A percentile compares a stretch with the other conserved stretches of the same genome.
These are phyloP conservation scores for Parnassius orleans DNA, from an alignment of 2,888 invertebrate genomes.

Conservation along the genomic window DNA sequence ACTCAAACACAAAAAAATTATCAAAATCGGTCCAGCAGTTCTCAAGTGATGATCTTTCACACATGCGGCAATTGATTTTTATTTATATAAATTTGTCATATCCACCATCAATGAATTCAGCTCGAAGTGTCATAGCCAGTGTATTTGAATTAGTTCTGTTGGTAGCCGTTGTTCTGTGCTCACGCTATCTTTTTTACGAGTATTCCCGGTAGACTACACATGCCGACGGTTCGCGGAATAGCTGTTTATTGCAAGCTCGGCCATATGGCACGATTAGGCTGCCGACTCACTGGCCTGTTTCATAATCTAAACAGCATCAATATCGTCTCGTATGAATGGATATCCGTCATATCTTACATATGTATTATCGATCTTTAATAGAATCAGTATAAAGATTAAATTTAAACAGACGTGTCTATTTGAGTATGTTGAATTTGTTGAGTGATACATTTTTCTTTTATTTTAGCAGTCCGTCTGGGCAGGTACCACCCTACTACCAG, in stretches of 20 bases:
- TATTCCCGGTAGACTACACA: slow-evolving; percentile 43
- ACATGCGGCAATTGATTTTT: too few species aligned
- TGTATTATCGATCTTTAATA: slow-evolving; percentile 13
- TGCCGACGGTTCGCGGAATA: slow-evolving; percentile 48
- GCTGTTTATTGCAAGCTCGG: slow-evolving; percentile 48
- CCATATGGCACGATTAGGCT: slow-evolving; percentile 37
- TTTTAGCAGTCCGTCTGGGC: neutral
- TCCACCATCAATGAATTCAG: slow-evolving; percentile 1
- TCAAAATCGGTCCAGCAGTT: too few species aligned
- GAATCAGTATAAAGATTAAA: slow-evolving; percentile 28
- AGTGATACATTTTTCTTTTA: neutral
- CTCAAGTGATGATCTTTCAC: too few species aligned
- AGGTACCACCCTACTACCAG: too few species aligned
- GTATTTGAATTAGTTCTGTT: slow-evolving; percentile 33
- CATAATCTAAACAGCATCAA: slow-evolving; percentile 30
- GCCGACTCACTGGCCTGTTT: slow-evolving; percentile 33
- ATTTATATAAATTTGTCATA: too few species aligned
- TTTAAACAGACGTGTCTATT: slow-evolving; percentile 3
- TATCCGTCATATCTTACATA: too few species aligned
- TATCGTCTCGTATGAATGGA: too few species aligned
- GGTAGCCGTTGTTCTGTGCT: slow-evolving; percentile 17
- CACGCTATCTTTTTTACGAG: slow-evolving; percentile 40
- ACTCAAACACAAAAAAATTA: too few species aligned
- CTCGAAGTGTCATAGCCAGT: slow-evolving; percentile 18
- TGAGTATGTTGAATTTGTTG: neutral